A percentile compares a stretch with the other conserved stretches of the same genome.
Conservation (phyloP, 2,888 invertebrate genomes). For the Xanthia icteritia region DNA sequence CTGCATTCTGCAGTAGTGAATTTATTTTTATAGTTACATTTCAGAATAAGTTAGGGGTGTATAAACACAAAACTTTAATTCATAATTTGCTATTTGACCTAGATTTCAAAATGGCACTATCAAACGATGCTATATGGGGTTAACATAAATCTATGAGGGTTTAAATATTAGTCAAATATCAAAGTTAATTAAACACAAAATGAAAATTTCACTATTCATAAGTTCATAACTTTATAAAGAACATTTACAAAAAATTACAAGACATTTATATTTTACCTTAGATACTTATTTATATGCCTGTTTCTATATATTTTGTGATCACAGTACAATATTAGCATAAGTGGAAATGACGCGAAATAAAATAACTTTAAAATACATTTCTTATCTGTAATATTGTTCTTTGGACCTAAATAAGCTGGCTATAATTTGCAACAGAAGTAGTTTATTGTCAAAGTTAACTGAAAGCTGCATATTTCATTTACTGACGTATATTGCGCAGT, state of each 20-base stretch:
- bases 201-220: constrained; percentile 57
- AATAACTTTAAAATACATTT: constrained; percentile 18
- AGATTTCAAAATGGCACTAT: background rate
- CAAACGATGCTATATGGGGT: background rate
- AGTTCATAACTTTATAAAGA: constrained; percentile 67
- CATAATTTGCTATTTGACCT: background rate
- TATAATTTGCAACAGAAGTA: constrained; percentile 48
- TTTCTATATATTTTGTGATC: constrained; percentile 60
- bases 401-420: constrained; percentile 13
- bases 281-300: constrained; percentile 62
- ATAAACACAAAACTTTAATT: background rate
- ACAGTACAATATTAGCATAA: constrained; percentile 59
- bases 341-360: constrained; percentile 59
- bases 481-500: constrained; percentile 34
- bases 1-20: background rate
- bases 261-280: constrained; percentile 66
- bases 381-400: constrained; percentile 21
- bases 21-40: background rate
- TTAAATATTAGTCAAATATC: constrained; percentile 1
- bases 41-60: background rate
- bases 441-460: constrained; percentile 58
- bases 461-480: constrained; percentile 31
- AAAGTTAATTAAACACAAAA: constrained; percentile 42
- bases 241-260: constrained; percentile 68
- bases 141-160: background rate